Percentiles rank a stretch among this genome's conserved stretches.
Conservation (phyloP, 2,113 vertebrate genomes). For the Pithys albifrons region DNA sequence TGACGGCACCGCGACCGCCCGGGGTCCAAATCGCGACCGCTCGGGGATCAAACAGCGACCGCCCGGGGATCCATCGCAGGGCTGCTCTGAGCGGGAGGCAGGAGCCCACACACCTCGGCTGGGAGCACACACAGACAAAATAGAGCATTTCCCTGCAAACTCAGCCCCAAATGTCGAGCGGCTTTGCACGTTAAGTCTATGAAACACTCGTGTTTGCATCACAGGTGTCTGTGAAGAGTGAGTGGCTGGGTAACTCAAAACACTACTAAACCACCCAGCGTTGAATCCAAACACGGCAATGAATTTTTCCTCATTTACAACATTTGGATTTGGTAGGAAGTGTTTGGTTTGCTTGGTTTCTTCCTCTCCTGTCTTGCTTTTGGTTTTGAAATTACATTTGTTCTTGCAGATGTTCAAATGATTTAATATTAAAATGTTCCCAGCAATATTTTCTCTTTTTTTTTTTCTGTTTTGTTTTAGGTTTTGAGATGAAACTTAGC, state of each 20-base stretch:
- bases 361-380: background rate
- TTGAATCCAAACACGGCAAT: background rate
- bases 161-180: background rate
- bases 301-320: background rate
- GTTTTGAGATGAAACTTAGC: background rate
- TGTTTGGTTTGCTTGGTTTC: background rate
- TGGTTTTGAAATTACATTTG: background rate
- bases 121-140: rapidly evolving
- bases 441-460: background rate
- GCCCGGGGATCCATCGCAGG: background rate
- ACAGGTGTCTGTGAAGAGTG: background rate
- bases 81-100: no score
- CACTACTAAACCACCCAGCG: rapidly evolving
- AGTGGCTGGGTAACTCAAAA: background rate
- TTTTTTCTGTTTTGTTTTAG: no score
- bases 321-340: background rate
- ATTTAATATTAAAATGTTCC: background rate
- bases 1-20: background rate
- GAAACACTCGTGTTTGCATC: rapidly evolving
- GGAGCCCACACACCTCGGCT: background rate
- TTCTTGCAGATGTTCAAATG: background rate
- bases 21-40: no score
- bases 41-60: background rate
- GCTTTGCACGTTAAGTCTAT: rapidly evolving
- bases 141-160: rapidly evolving